These are phyloP conservation scores for Phortica okadai DNA, from an alignment of 2,888 invertebrate genomes.

Conservation along the genomic window DNA sequence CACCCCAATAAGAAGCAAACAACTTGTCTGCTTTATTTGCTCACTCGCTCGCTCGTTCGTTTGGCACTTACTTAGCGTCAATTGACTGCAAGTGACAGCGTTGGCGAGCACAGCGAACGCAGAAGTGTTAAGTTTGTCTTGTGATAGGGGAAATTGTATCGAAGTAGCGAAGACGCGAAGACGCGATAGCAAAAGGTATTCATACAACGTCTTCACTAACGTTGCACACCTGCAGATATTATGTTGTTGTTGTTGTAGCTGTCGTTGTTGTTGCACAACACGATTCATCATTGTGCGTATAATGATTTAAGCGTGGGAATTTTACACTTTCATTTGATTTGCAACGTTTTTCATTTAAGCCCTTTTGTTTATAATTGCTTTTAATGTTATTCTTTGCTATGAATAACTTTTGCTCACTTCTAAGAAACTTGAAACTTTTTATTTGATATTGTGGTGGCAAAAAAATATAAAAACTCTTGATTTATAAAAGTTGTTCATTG, in stretches of 20 bases:
- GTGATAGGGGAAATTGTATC: neutral
- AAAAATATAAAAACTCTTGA: no score
- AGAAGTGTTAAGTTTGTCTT: neutral
- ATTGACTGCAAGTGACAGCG: constrained; percentile 23
- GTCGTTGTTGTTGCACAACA: neutral
- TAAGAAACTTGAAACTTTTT: neutral
- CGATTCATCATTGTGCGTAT: neutral
- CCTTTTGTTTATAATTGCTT: constrained; percentile 7
- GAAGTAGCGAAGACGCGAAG: neutral
- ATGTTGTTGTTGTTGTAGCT: neutral
- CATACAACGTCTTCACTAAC: neutral
- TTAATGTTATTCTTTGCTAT: constrained; percentile 1
- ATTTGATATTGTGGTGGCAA: neutral
- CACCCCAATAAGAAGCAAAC: no score
- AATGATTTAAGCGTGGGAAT: neutral
- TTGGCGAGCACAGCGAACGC: neutral
- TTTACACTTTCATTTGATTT: constrained; percentile 13
- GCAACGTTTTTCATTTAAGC: neutral
- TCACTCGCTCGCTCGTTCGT: neutral
- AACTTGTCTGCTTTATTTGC: neutral
- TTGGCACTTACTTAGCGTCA: constrained; percentile 20
- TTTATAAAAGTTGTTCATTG: no score
- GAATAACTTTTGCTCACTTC: neutral
- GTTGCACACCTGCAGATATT: neutral
- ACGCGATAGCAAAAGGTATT: neutral